A percentile compares a stretch with the other conserved stretches of the same genome.
Evolutionary conservation across 2,888 invertebrate species (phyloP).

Genomic region (Dasypolia templi): DNA sequence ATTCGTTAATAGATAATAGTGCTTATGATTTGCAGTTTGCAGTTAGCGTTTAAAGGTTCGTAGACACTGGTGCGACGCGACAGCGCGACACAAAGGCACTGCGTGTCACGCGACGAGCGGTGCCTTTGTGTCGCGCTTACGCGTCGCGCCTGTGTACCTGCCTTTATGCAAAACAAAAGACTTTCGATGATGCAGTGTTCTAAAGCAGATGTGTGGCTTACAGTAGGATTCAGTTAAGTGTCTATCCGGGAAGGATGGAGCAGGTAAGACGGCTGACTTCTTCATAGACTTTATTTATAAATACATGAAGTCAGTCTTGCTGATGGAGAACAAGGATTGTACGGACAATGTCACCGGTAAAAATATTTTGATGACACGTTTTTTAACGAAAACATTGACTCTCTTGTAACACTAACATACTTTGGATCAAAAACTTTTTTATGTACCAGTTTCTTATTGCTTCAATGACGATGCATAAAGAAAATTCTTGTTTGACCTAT

Average conservation of each 20-base stretch:
- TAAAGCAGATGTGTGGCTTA: too few species aligned
- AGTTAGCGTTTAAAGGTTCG: too few species aligned
- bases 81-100: too few species aligned
- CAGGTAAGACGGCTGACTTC: neutral
- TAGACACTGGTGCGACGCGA: too few species aligned
- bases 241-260: neutral
- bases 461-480: neutral
- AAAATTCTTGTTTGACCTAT: neutral
- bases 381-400: conserved; percentile 1
- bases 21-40: too few species aligned
- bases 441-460: conserved; percentile 1
- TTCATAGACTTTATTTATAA: too few species aligned
- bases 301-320: too few species aligned
- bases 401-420: conserved; percentile 28
- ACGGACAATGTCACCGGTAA: conserved; percentile 3
- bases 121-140: too few species aligned
- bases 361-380: conserved; percentile 8
- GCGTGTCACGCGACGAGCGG: too few species aligned
- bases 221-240: neutral
- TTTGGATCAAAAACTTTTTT: neutral
- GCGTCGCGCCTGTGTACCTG: too few species aligned
- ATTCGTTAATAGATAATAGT: too few species aligned
- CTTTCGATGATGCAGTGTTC: neutral
- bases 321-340: neutral
- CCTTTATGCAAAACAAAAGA: too few species aligned